phyloP scores from a whole-genome alignment of 2,888 invertebrate species.

The Eupeodes latifasciatus region DNA sequence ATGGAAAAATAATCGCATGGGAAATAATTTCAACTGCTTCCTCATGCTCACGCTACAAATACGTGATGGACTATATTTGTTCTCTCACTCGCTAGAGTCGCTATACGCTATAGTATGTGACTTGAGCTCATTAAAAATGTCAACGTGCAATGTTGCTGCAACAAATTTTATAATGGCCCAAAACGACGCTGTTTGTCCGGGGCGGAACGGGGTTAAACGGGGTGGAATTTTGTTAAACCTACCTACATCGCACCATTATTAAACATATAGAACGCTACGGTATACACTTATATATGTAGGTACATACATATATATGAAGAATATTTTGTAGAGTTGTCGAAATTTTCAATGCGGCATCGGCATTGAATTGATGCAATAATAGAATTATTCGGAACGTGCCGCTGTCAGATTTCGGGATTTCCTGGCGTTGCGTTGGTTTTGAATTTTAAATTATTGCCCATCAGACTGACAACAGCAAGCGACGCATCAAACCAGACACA shows the following conservation, averaged over 20 bases:
- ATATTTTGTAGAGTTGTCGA: conserved; percentile 23
- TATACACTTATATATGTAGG: too few relatives aligned
- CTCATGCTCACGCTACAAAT: conserved; percentile 57
- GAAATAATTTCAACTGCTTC: conserved; percentile 74
- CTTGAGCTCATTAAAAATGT: conserved; percentile 76
- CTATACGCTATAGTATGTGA: conserved; percentile 44
- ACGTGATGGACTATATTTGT: conserved; percentile 65
- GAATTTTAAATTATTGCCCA: conserved; percentile 73
- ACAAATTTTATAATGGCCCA: conserved; percentile 76
- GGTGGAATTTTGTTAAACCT: background rate
- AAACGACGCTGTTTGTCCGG: conserved; percentile 69
- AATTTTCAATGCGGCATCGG: conserved; percentile 66
- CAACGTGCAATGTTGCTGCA: conserved; percentile 76
- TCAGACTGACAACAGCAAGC: conserved; percentile 65
- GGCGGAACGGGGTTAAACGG: conserved; percentile 36
- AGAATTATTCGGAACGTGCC: conserved; percentile 73
- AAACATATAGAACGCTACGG: too few relatives aligned
- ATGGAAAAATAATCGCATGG: conserved; percentile 76
- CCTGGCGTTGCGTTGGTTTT: conserved; percentile 64
- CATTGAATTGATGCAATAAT: conserved; percentile 72
- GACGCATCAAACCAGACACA: conserved; percentile 49
- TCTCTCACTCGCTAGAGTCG: background rate
- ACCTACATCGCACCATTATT: too few relatives aligned
- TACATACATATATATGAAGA: background rate
- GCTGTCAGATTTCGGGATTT: conserved; percentile 74